Conservation (phyloP, 1,140 invertebrate genomes). For the Pomacea maculata region DNA sequence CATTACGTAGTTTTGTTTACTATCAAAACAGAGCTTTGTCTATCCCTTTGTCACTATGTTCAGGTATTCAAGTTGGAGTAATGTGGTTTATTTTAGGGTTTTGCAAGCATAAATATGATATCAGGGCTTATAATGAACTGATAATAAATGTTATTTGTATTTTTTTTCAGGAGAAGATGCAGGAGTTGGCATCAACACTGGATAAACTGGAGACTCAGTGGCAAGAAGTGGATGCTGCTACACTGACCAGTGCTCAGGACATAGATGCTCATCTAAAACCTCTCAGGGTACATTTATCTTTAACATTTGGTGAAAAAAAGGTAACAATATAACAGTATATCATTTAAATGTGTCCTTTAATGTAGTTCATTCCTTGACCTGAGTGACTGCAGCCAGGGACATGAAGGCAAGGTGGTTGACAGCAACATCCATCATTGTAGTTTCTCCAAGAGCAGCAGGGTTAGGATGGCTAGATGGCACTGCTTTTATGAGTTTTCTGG, state of each 20-base stretch:
- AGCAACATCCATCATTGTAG: no score
- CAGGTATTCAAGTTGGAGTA: no score
- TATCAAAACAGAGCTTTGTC: background rate
- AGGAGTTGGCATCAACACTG: conserved; percentile 40
- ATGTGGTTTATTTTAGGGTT: no score
- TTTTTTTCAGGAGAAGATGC: conserved; percentile 17
- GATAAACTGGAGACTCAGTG: conserved; percentile 28
- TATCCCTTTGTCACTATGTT: background rate
- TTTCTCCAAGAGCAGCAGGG: no score
- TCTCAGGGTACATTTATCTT: conserved; percentile 22
- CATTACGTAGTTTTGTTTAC: background rate
- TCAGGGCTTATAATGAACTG: background rate
- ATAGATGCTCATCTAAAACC: conserved; percentile 20
- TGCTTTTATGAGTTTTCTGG: no score
- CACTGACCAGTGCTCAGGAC: conserved; percentile 15
- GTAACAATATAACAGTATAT: no score
- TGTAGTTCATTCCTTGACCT: no score
- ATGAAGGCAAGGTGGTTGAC: no score
- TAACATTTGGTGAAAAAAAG: no score
- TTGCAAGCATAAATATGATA: background rate
- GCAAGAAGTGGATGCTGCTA: conserved; percentile 18
- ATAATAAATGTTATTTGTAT: background rate
- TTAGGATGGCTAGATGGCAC: no score
- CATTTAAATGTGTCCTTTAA: no score
- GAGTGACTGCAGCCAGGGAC: no score